phyloP scores from a whole-genome alignment of 2,888 invertebrate genomes.

The Cepaea hortensis region DNA sequence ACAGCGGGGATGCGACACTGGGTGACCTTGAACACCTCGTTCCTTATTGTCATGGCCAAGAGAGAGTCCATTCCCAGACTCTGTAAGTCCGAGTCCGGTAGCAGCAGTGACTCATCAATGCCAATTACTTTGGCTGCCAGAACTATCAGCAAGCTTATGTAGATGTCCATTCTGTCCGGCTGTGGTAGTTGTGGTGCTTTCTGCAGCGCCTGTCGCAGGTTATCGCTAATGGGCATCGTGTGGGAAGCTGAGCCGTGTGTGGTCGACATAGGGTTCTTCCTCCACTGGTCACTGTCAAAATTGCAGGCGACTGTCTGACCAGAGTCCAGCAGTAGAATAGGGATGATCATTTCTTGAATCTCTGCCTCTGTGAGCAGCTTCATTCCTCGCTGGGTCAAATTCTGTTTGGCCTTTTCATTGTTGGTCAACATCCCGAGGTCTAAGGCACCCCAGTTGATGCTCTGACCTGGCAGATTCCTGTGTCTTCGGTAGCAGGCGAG shows the following conservation, averaged over 20 bases:
- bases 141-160: constrained; percentile 24
- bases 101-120: constrained; percentile 47
- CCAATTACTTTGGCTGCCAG: constrained; percentile 50
- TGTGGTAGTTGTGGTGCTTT: constrained; percentile 44
- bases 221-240: constrained; percentile 29
- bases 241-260: constrained; percentile 20
- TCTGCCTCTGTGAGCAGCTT: constrained; percentile 43
- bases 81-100: constrained; percentile 47
- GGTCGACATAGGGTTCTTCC: constrained; percentile 6
- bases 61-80: constrained; percentile 61
- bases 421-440: constrained; percentile 58
- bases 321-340: constrained; percentile 53
- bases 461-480: constrained; percentile 57
- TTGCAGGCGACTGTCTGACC: constrained; percentile 51
- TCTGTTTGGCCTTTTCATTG: constrained; percentile 23
- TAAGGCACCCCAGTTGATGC: constrained; percentile 66
- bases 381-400: constrained; percentile 46
- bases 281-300: constrained; percentile 51
- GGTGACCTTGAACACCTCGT: constrained; percentile 44
- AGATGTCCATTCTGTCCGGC: constrained; percentile 44
- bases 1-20: constrained; percentile 42
- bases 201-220: constrained; percentile 45
- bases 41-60: constrained; percentile 57
- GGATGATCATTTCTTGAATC: constrained; percentile 51
- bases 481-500: constrained; percentile 59